Base-by-base conservation (phyloP, 2,113 vertebrate species). In the Lipophrys pholis region DNA sequence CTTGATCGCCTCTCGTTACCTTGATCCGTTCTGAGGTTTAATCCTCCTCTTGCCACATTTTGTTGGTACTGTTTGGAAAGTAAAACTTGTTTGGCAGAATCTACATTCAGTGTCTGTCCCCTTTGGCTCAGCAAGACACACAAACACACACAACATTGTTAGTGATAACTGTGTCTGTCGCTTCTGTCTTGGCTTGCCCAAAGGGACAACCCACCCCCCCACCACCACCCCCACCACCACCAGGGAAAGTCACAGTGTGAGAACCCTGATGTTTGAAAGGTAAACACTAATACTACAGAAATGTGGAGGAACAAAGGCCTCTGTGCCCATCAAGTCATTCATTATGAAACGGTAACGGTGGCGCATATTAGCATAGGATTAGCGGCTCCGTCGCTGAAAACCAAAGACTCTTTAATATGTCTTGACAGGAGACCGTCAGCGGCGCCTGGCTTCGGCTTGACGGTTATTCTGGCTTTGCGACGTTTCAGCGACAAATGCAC, bases 11-110 rank as follows among this genome's bases (percentile, higher is more conserved):
- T n/a, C n/a, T n/a, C n/a, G n/a, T n/a, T n/a, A n/a, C n/a, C n/a
- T n/a, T n/a, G n/a, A n/a, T n/a, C n/a, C n/a, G n/a, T n/a, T n/a
- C 56, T 9, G 45, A 46, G 9, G 72, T 5, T 53, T 15, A 65
- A 64, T 40, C 46, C 49, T 53, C 40, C 69, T 38, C 1, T 8
- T 71, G 61, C 59, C 54, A 8, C 42, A 15, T 48, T 66, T 60
- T 51, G 45, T 58, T 65, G 41, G 7, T 61, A 35, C 46, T 57
- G 71, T 50, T 42, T 49, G 70, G 73, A 69, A 56, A 83, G 54
- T 83, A 66, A 88, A 85, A 77, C 74, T 65, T 69, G 5, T 41
- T 70, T 73, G 85, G 60, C 67, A 61, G 45, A 16, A 42, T 53
- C 58, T 61, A 57, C 80, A 69, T 48, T 55, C 56, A 62, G 40